These are phyloP conservation scores for Plotosus lineatus DNA, from an alignment of 2,113 vertebrate genomes.

Conservation along the genomic window DNA sequence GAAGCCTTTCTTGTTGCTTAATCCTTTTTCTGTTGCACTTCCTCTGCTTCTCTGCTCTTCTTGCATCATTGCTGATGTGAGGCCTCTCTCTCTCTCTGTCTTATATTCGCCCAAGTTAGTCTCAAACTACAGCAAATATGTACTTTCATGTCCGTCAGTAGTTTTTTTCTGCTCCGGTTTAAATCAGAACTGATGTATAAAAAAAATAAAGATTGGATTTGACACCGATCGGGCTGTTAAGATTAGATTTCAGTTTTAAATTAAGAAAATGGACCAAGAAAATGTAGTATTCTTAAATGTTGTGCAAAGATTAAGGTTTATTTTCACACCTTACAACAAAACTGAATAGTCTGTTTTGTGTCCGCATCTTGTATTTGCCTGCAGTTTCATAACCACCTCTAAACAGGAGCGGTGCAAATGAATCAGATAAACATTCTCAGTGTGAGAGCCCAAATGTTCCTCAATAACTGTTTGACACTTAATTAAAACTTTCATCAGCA, in stretches of 20 bases:
- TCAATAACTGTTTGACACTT: conserved; percentile 68
- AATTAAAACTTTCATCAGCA: conserved; percentile 73
- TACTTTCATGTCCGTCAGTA: conserved; percentile 2
- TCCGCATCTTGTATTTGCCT: background rate
- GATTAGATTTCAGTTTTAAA: background rate
- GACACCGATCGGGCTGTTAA: background rate
- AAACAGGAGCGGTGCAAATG: conserved; percentile 46
- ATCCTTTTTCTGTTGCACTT: conserved; percentile 40
- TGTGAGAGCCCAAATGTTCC: conserved; percentile 53
- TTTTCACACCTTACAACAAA: background rate
- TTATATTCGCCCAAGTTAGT: conserved; percentile 30
- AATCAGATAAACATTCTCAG: conserved; percentile 55
- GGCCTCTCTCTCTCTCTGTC: conserved; percentile 20
- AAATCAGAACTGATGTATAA: background rate
- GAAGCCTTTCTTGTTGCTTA: conserved; percentile 51
- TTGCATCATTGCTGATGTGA: conserved; percentile 25
- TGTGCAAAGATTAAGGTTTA: background rate
- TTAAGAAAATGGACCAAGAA: background rate
- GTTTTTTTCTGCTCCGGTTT: background rate
- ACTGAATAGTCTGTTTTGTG: background rate
- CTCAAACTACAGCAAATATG: conserved; percentile 16
- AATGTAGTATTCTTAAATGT: background rate
- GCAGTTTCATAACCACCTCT: conserved; percentile 37
- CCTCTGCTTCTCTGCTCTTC: conserved; percentile 25
- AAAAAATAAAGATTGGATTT: background rate